Evolutionary conservation across 2,113 vertebrate species (phyloP).

Genomic region (Neodontobutis hainanensis): DNA sequence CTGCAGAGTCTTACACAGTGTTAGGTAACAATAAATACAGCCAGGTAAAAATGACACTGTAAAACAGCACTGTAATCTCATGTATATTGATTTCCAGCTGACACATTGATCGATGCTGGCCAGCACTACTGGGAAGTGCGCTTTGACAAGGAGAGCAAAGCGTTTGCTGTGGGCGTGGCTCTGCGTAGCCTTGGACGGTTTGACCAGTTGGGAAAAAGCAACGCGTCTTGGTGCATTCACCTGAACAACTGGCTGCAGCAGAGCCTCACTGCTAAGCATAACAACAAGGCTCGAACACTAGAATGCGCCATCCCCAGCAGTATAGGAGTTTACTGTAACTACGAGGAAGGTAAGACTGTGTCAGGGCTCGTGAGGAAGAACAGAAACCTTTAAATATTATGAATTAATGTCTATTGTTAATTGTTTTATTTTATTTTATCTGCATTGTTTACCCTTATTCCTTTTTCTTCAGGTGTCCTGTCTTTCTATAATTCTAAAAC

Average conservation of each 20-base stretch:
- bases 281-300: conserved; percentile 92
- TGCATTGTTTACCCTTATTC: neutral
- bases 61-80: neutral
- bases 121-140: conserved; percentile 96
- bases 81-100: conserved; percentile 70
- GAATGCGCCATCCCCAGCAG: conserved; percentile 88
- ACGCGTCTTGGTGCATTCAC: conserved; percentile 93
- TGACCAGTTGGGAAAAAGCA: conserved; percentile 91
- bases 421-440: neutral
- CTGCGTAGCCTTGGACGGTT: conserved; percentile 92
- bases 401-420: neutral
- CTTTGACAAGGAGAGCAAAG: conserved; percentile 93
- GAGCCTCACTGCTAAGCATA: conserved; percentile 95
- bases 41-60: neutral
- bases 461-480: conserved; percentile 80
- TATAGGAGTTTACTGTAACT: conserved; percentile 91
- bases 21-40: conserved; percentile 80
- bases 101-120: conserved; percentile 87
- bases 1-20: conserved; percentile 95
- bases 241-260: conserved; percentile 98
- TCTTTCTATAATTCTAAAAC: conserved; percentile 93
- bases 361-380: too few species aligned
- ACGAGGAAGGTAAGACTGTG: conserved; percentile 84
- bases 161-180: conserved; percentile 88
- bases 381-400: neutral